phyloP scores from a whole-genome alignment of 35 echinoderm and acorn worm species.

The Lytechinus pictus region DNA sequence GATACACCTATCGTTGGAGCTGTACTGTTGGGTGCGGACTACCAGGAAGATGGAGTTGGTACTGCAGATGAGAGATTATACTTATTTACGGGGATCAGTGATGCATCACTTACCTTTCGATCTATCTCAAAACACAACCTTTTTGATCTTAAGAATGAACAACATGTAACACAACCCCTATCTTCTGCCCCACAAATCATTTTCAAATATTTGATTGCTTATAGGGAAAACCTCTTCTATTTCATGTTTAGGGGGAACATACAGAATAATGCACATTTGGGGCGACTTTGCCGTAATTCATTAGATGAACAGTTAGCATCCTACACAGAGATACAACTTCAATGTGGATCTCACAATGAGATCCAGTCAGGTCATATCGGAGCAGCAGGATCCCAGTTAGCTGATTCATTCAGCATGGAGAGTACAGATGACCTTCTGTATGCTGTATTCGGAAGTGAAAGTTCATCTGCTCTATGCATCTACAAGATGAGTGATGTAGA shows the following conservation, averaged over 20 bases:
- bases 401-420: conserved; percentile 33
- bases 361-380: conserved; percentile 59
- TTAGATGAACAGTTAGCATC: background rate
- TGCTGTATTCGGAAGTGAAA: conserved; percentile 46
- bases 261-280: background rate
- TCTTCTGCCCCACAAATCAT: background rate
- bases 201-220: background rate
- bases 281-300: background rate
- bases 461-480: conserved; percentile 53
- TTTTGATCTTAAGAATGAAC: background rate
- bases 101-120: too few species aligned
- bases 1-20: background rate
- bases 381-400: conserved; percentile 54
- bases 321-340: conserved; percentile 61
- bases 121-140: background rate
- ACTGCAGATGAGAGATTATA: background rate
- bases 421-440: conserved; percentile 34
- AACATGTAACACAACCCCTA: background rate
- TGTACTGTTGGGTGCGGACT: conserved; percentile 35
- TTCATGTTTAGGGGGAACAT: background rate
- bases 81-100: background rate
- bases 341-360: conserved; percentile 40
- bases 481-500: conserved; percentile 59
- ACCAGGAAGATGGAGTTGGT: background rate
- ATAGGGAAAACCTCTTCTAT: background rate